Evolutionary conservation across 2,113 vertebrate species (phyloP), one percentile per base, ranked within the genome.

Genomic region (Pogona vitticeps): DNA sequence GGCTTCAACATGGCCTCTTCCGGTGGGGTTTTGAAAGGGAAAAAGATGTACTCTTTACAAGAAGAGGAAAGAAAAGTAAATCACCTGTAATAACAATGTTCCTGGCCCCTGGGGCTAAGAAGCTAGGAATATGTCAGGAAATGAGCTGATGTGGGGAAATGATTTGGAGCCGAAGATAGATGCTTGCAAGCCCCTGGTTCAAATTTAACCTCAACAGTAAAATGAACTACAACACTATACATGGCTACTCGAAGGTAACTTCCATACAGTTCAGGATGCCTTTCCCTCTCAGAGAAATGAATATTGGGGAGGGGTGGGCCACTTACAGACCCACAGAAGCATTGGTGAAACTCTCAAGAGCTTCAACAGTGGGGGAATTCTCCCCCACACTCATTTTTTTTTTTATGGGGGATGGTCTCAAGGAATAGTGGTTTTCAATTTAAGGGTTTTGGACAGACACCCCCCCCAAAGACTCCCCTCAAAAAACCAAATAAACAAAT

Each of bases 1-100:
- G 88, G 26, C 46, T 87, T 31, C 77, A 83, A 76, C n/a, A 80
- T 56, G 79, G 8, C 91, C 91, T 42, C 58, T 86, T 93, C 78
- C 31, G 1, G 36, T 10, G 87, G 84, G n/a, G 20, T 52, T 76
- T 82, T 85, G 36, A 36, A 89, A 94, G 70, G 31, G 80, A 78
- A 82, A 78, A 82, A 73, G 83, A 85, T 85, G 52, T 81, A 46
- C 86, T 78, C 84, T n/a, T 87, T 73, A 84, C 73, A 5, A 23
- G 36, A 75, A 42, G 38, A 78, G 59, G 18, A n/a, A 31, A 12
- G 3, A 26, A 46, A 89, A 91, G 36, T 63, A 80, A 86, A 90
- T 85, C 71, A 86, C 0, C 76, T 88, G 31, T 52, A 59, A 65
- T 86, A 46, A 38, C 78, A 28, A 26, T 86, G 0, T 36, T 23